Evolutionary conservation across 2,888 invertebrate species (phyloP).

Genomic region (Ophion ventricosus): DNA sequence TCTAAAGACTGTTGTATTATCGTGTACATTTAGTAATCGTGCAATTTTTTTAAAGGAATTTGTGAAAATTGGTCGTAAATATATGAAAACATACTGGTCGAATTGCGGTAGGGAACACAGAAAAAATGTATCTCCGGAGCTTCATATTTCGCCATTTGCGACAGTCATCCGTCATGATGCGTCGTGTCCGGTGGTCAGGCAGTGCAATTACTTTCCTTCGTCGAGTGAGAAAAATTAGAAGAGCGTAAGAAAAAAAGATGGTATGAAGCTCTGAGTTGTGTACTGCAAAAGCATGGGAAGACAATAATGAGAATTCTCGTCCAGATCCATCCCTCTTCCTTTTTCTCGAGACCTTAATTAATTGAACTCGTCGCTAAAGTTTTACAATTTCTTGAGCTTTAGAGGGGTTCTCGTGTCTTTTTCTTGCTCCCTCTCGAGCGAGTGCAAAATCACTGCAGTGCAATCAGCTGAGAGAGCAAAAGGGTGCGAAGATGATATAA

Average conservation of each 20-base stretch:
- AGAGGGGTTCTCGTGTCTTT: slow-evolving; percentile 13
- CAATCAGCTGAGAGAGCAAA: not conserved
- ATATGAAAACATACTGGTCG: not conserved
- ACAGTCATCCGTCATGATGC: slow-evolving; percentile 77
- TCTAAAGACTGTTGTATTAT: slow-evolving; percentile 24
- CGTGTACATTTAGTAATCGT: not conserved
- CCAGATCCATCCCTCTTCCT: slow-evolving; percentile 20
- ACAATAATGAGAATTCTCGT: slow-evolving; percentile 14
- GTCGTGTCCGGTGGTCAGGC: slow-evolving; percentile 70
- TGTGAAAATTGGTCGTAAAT: no score
- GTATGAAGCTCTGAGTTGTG: slow-evolving; percentile 32
- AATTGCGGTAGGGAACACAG: not conserved
- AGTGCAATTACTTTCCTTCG: slow-evolving; percentile 69
- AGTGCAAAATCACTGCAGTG: slow-evolving; percentile 2
- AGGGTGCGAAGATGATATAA: not conserved
- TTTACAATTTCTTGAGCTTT: slow-evolving; percentile 62
- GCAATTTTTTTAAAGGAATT: not conserved
- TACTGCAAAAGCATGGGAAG: slow-evolving; percentile 2
- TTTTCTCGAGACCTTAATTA: slow-evolving; percentile 61
- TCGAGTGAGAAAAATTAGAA: slow-evolving; percentile 66
- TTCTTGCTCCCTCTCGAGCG: not conserved
- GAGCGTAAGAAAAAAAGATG: slow-evolving; percentile 33
- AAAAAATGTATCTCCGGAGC: not conserved
- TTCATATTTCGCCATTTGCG: slow-evolving; percentile 51
- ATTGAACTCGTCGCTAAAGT: slow-evolving; percentile 63